Evolutionary conservation across 1,140 invertebrate species (phyloP).

Genomic region (Orchestia grillus): DNA sequence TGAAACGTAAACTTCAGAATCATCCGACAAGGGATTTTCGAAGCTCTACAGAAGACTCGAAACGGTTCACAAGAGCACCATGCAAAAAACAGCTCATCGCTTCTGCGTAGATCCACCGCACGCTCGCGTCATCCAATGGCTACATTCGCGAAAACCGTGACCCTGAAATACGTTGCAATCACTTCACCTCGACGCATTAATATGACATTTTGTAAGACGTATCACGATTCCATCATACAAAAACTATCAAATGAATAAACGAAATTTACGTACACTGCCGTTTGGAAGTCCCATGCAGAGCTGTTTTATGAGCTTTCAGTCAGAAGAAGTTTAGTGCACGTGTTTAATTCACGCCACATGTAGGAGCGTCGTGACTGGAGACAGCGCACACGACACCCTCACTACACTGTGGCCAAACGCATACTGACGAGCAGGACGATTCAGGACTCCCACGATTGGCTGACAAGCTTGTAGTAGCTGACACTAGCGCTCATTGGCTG

Average conservation of each 20-base stretch:
- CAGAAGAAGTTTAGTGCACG: conserved; percentile 18
- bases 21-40: not conserved
- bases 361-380: conserved; percentile 48
- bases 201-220: not conserved
- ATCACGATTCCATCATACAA: not conserved
- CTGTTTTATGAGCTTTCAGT: not conserved
- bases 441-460: not conserved
- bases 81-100: not conserved
- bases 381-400: conserved; percentile 16
- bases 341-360: conserved; percentile 41
- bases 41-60: not conserved
- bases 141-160: not conserved
- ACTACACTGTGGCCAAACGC: conserved; percentile 23
- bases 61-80: not conserved
- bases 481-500: conserved; percentile 38
- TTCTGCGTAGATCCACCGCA: not conserved
- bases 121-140: not conserved
- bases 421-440: not conserved
- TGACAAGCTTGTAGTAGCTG: not conserved
- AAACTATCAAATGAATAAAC: not conserved
- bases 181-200: not conserved
- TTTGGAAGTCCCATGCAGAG: conserved; percentile 36
- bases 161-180: not conserved
- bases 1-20: no score
- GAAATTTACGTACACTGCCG: conserved; percentile 22